Percentiles rank a stretch among this genome's conserved stretches.
phyloP scores from a whole-genome alignment of 2,797 vertebrate genomes.

The Sebastes umbrosus region DNA sequence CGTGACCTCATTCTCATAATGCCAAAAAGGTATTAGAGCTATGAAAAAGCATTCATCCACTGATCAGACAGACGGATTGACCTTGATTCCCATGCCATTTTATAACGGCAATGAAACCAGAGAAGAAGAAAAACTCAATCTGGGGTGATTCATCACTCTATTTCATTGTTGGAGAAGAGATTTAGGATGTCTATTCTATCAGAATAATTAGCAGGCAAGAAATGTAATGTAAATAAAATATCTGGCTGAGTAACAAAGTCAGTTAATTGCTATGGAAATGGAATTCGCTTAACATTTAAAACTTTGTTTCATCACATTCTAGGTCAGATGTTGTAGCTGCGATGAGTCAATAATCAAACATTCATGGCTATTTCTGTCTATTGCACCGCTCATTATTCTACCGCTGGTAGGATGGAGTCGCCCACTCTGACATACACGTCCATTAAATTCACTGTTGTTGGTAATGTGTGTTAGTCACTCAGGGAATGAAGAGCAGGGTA shows the following conservation, averaged over 20 bases:
- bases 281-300: not conserved
- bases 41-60: conserved; percentile 21
- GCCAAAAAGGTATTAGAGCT: conserved; percentile 8
- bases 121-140: not conserved
- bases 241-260: not conserved
- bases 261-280: not conserved
- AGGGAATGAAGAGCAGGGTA: conserved; percentile 9
- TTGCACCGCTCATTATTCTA: not conserved
- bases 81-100: conserved; percentile 35
- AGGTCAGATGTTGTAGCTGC: not conserved
- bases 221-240: not conserved
- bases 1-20: conserved; percentile 30
- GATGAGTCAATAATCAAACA: conserved; percentile 36
- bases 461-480: conserved; percentile 23
- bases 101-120: not conserved
- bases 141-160: not conserved
- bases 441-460: conserved; percentile 30
- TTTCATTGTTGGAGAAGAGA: not conserved
- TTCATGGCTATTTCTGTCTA: conserved; percentile 8
- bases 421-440: conserved; percentile 22
- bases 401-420: not conserved
- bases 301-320: not conserved
- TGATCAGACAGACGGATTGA: conserved; percentile 30
- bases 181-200: not conserved
- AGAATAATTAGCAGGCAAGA: not conserved